Base-by-base conservation (phyloP, 37 sponge, comb jelly and placozoan genomes). In the Tethya wilhelma region DNA sequence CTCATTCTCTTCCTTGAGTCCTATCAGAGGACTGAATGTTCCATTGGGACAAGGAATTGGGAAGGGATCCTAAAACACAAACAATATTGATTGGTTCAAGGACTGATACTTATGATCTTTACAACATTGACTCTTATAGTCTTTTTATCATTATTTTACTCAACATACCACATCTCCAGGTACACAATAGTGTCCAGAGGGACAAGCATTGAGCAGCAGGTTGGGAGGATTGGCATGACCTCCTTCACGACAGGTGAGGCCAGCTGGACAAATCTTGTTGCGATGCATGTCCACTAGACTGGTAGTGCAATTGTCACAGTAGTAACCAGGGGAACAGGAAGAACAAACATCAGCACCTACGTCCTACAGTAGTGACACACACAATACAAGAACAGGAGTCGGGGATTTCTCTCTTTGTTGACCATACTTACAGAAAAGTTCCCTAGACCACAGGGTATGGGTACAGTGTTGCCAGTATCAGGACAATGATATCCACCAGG, bases 31-130 rank as follows among this genome's bases (percentile, higher is more conserved):
- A 60, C 26, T 60, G 28, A 26, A 60, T n/a, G 63, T 60, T 26
- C 63, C 63, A n/a, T 60, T 60, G 63, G 63, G 63, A 60, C 63
- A 60, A n/a, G 63, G 63, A 25, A 60, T 23, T n/a, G 63, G 63
- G 22, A 25, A 12, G 22, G 63, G 63, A 60, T 60, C 63, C 63
- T 60, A n/a, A 9, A 49, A 14, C 28, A 25, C 22, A n/a, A 60
- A n/a, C 11, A 12, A n/a, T 23, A n/a, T 25, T 7, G 6, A 60
- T 25, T 7, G 28, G 7, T 17, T 60, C 22, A 60, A 12, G 11
- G 11, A 60, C 20, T 26, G n/a, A n/a, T n/a, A n/a, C n/a, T n/a
- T 49, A 19, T 49, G 14, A 49, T 49, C 9, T 19, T 49, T 49
- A 19, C 53, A 49, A 49, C 14, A 19, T 19, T 49, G 53, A 49